Percentiles rank a stretch among this genome's conserved stretches.
phyloP scores from a whole-genome alignment of 2,888 invertebrate species.

The Macrosoma leucophasiata region DNA sequence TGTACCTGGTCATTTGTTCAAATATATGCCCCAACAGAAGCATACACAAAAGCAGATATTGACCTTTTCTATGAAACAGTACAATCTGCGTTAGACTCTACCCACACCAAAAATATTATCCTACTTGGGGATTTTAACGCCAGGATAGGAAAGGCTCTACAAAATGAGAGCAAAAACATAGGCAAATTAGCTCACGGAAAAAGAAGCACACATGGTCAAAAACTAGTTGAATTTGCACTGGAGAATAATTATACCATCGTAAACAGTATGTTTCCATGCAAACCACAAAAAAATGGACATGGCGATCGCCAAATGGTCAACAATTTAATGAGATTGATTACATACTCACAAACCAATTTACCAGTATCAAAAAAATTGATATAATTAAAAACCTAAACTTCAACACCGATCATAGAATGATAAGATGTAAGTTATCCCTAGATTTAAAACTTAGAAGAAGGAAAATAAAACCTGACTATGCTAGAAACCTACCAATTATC shows the following conservation, averaged over 20 bases:
- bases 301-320: slow-evolving; percentile 11
- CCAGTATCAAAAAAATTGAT: slow-evolving; percentile 1
- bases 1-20: slow-evolving; percentile 14
- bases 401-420: slow-evolving; percentile 9
- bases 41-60: slow-evolving; percentile 14
- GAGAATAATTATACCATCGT: slow-evolving; percentile 4
- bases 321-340: slow-evolving; percentile 11
- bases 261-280: slow-evolving; percentile 8
- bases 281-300: slow-evolving; percentile 13
- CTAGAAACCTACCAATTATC: background rate
- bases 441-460: slow-evolving; percentile 1
- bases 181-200: slow-evolving; percentile 15
- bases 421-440: slow-evolving; percentile 1
- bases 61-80: slow-evolving; percentile 9
- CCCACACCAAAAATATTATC: slow-evolving; percentile 10
- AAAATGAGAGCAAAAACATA: slow-evolving; percentile 13
- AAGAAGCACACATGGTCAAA: slow-evolving; percentile 15
- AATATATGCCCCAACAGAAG: slow-evolving; percentile 16
- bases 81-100: slow-evolving; percentile 10
- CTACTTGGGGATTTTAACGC: slow-evolving; percentile 12
- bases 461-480: background rate
- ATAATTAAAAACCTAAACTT: slow-evolving; percentile 10
- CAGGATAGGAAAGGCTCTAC: slow-evolving; percentile 12
- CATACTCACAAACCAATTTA: slow-evolving; percentile 5
- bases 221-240: slow-evolving; percentile 9